Evolutionary conservation across 2,113 vertebrate species (phyloP).

Genomic region (Mugil cephalus): DNA sequence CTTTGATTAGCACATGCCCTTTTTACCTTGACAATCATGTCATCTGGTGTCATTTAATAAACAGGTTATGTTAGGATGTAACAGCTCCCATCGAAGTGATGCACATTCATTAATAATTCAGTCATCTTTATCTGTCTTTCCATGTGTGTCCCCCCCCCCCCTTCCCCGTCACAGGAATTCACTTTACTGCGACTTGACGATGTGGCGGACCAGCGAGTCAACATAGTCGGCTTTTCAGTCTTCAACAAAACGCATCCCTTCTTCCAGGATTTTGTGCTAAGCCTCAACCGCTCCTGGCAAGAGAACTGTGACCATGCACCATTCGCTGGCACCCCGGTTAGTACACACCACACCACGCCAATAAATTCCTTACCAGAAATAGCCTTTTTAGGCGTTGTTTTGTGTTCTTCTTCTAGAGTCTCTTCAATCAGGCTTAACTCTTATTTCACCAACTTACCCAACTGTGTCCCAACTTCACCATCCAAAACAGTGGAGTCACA

Average conservation of each 20-base stretch:
- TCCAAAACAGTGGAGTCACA: conserved; percentile 15
- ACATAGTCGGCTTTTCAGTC: conserved; percentile 96
- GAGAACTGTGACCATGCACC: conserved; percentile 98
- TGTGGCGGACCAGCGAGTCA: conserved; percentile 90
- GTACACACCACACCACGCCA: conserved; percentile 57
- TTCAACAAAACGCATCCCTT: conserved; percentile 96
- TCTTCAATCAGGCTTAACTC: too few relatives aligned
- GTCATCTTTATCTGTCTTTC: conserved; percentile 34
- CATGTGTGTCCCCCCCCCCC: conserved; percentile 35
- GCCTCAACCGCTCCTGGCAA: conserved; percentile 98
- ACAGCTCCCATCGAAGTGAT: conserved; percentile 6
- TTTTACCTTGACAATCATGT: conserved; percentile 48
- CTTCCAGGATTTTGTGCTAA: conserved; percentile 95
- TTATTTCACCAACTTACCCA: background rate
- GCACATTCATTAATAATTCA: background rate
- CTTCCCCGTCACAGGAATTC: conserved; percentile 88
- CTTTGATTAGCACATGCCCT: conserved; percentile 42
- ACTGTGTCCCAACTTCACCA: conserved; percentile 22
- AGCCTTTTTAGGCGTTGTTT: too few relatives aligned
- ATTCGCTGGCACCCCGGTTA: conserved; percentile 94
- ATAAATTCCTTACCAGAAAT: background rate
- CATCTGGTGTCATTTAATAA: conserved; percentile 36
- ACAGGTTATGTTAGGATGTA: conserved; percentile 7
- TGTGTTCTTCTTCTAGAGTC: too few relatives aligned
- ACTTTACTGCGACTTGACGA: conserved; percentile 92